Evolutionary conservation across 2,888 invertebrate species (phyloP), one percentile per base, ranked within the genome.

Genomic region (Electrophaes corylata): DNA sequence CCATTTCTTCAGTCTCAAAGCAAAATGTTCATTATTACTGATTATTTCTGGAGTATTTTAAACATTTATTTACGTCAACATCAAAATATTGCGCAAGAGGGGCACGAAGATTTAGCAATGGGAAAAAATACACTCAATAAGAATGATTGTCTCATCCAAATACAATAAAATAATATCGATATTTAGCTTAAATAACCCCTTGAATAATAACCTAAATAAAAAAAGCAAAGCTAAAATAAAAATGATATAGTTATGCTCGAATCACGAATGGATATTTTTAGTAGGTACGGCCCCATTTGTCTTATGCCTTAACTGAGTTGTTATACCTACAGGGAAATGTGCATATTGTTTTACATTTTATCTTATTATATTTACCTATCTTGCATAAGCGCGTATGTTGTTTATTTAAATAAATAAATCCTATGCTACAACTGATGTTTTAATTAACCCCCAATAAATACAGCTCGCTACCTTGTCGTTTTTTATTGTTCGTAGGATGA

Each of bases 301-400:
- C 55, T 60, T 66, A 62, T 67, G 72, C 76, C 79, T 79, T 79
- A 75, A 70, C 71, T 78, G 67, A 75, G 75, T 80, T 79, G 73
- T 83, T 81, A 71, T 75, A 84, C 73, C 78, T 86, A 87, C 86
- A 88, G 87, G 87, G 86, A 85, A 73, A 72, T 79, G 75, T 82
- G 81, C 76, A 81, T 83, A 83, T 81, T 80, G 68, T 83, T 82
- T 80, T 73, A 73, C 78, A 80, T 72, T 73, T 69, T 78, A 70
- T 78, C 73, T 73, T 77, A 72, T 70, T 73, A 70, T 62, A 64
- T 80, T 75, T 69, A 76, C 66, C 65, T 70, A 69, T 69, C 71
- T 78, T 77, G 75, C 79, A 77, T 75, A 78, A 37, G 73, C 65
- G 70, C 71, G 73, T 78, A 78, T 71, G 68, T 76, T 78, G 77